phyloP scores from a whole-genome alignment of 2,888 invertebrate species.

The Apoda limacodes region DNA sequence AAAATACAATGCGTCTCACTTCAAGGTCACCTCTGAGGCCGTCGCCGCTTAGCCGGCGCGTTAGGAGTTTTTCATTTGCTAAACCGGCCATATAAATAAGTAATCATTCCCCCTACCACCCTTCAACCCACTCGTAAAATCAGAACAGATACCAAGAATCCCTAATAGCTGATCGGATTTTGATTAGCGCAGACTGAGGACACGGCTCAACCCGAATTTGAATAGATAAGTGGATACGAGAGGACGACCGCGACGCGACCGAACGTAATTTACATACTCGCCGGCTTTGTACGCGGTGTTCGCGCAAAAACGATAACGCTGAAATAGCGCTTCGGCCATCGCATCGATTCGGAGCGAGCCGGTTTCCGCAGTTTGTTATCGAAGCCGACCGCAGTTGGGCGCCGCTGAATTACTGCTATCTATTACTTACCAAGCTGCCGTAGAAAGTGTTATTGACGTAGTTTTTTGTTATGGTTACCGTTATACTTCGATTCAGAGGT shows the following conservation, averaged over 20 bases:
- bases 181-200: slow-evolving; percentile 68
- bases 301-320: slow-evolving; percentile 65
- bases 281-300: slow-evolving; percentile 59
- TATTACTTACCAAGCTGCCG: no score
- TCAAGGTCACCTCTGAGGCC: slow-evolving; percentile 50
- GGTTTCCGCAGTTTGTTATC: slow-evolving; percentile 60
- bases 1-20: slow-evolving; percentile 64
- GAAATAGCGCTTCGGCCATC: slow-evolving; percentile 65
- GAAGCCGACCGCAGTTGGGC: slow-evolving; percentile 26
- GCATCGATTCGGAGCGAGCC: slow-evolving; percentile 56
- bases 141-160: slow-evolving; percentile 67
- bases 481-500: no score
- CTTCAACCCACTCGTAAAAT: slow-evolving; percentile 58
- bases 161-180: slow-evolving; percentile 71
- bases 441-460: no score
- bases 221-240: slow-evolving; percentile 69
- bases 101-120: slow-evolving; percentile 40
- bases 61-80: slow-evolving; percentile 63
- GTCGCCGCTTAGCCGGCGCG: slow-evolving; percentile 39
- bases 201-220: slow-evolving; percentile 64
- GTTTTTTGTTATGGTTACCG: no score
- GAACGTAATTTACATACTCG: slow-evolving; percentile 70
- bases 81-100: slow-evolving; percentile 62
- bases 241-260: slow-evolving; percentile 61
- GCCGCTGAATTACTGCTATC: no score